Conservation (phyloP, 2,888 invertebrate species). For the Pyralis farinalis region DNA sequence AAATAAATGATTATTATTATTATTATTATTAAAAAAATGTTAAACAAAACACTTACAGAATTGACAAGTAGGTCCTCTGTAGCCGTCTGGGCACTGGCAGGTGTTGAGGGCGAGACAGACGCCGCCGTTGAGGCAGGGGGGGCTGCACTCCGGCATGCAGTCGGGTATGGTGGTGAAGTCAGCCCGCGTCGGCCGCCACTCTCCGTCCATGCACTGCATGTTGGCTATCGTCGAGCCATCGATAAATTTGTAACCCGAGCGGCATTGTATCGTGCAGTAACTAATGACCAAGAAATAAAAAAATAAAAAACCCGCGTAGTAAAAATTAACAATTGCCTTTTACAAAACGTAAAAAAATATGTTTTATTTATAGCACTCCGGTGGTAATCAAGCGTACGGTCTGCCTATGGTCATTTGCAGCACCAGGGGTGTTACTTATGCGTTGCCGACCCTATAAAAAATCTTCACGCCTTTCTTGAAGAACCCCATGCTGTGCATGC, state of each 20-base stretch:
- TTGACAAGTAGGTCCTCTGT: slow-evolving; percentile 87
- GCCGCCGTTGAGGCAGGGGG: slow-evolving; percentile 90
- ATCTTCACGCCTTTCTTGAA: too few species aligned
- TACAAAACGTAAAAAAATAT: too few species aligned
- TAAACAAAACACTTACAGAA: slow-evolving; percentile 81
- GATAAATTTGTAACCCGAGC: slow-evolving; percentile 84
- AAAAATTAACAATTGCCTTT: too few species aligned
- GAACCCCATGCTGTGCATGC: too few species aligned
- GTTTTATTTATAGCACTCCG: too few species aligned
- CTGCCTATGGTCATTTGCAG: too few species aligned
- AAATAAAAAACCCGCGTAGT: too few species aligned
- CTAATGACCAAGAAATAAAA: slow-evolving; percentile 70
- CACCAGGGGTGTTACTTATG: too few species aligned
- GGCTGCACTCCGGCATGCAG: slow-evolving; percentile 84
- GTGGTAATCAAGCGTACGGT: too few species aligned
- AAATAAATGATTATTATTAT: too few species aligned
- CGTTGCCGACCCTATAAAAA: too few species aligned
- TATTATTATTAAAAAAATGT: too few species aligned
- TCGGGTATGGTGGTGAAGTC: slow-evolving; percentile 85
- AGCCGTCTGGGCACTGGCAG: slow-evolving; percentile 89
- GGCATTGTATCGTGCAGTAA: slow-evolving; percentile 84
- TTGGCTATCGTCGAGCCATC: slow-evolving; percentile 86
- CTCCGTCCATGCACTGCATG: slow-evolving; percentile 84
- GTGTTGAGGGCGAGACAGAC: slow-evolving; percentile 88
- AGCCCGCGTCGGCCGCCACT: slow-evolving; percentile 85